Evolutionary conservation across 2,797 vertebrate species (phyloP).

Genomic region (Muraenolepis orangiensis): DNA sequence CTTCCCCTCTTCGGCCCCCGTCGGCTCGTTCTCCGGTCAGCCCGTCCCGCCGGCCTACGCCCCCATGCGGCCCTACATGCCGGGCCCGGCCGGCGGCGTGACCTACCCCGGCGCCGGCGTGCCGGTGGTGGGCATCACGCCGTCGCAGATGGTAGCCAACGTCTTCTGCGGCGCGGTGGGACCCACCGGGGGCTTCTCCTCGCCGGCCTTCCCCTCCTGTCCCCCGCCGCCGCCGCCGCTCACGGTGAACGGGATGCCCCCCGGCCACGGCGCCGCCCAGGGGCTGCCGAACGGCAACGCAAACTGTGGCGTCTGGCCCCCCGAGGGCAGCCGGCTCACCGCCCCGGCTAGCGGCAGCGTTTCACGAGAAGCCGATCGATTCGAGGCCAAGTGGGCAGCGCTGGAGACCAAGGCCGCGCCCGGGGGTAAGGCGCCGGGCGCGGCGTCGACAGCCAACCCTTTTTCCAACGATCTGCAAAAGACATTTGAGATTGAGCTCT

Average conservation of each 20-base stretch:
- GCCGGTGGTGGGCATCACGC: conserved; percentile 89
- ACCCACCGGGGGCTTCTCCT: conserved; percentile 55
- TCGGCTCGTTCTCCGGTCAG: conserved; percentile 70
- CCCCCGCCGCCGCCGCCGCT: conserved; percentile 49
- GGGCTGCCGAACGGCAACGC: conserved; percentile 69
- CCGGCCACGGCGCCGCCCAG: conserved; percentile 29
- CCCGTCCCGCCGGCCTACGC: conserved; percentile 75
- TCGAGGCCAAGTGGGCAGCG: conserved; percentile 90
- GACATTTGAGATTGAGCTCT: conserved; percentile 88
- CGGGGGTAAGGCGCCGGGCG: conserved; percentile 47
- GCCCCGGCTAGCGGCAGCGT: conserved; percentile 46
- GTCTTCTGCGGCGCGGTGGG: conserved; percentile 76
- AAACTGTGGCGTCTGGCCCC: conserved; percentile 67
- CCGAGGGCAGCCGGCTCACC: conserved; percentile 67
- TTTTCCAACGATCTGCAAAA: conserved; percentile 86
- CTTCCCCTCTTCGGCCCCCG: conserved; percentile 75
- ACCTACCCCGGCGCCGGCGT: conserved; percentile 78
- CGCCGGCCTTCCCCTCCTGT: conserved; percentile 54
- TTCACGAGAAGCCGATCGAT: conserved; percentile 80
- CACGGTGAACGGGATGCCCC: conserved; percentile 60
- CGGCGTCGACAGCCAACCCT: conserved; percentile 76
- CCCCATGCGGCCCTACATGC: conserved; percentile 79
- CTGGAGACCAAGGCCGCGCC: conserved; percentile 79
- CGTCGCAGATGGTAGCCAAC: conserved; percentile 92
- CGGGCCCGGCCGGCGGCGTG: conserved; percentile 74